These are phyloP conservation scores for Hydropsyche tenuis DNA, from an alignment of 1,140 invertebrate species.

Conservation along the genomic window DNA sequence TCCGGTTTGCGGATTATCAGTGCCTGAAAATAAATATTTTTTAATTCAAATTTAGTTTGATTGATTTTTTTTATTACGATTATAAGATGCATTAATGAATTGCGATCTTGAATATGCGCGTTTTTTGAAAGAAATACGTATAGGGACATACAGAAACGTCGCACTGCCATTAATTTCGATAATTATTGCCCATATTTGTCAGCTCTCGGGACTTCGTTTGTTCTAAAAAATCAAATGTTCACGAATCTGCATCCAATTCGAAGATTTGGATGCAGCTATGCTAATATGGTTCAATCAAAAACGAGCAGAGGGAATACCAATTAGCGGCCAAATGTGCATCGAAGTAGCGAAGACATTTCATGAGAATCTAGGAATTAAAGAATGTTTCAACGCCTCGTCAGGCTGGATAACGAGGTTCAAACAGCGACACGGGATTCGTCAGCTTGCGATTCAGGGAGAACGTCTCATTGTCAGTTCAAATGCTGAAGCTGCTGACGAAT, in stretches of 20 bases:
- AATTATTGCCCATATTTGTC: no score
- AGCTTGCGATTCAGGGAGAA: conserved; percentile 29
- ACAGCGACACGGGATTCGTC: conserved; percentile 35
- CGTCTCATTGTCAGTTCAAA: not conserved
- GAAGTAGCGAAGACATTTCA: conserved; percentile 14
- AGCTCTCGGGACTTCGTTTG: no score
- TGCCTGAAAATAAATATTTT: not conserved
- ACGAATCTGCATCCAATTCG: no score
- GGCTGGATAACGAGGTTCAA: conserved; percentile 42
- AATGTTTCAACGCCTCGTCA: conserved; percentile 17
- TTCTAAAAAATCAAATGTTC: not conserved
- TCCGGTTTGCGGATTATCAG: conserved; percentile 18
- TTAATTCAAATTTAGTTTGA: not conserved
- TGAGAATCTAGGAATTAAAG: conserved; percentile 18
- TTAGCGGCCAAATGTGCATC: conserved; percentile 31
- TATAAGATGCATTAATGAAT: no score
- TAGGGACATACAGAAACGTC: no score
- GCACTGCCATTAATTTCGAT: no score
- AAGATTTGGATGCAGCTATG: conserved; percentile 35
- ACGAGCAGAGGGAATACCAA: conserved; percentile 14
- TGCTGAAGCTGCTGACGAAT: not conserved
- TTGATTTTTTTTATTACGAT: not conserved
- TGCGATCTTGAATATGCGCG: not conserved
- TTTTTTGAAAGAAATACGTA: not conserved
- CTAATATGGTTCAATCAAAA: conserved; percentile 40